Conservation (phyloP, 2,797 vertebrate genomes). For the Trachurus trachurus region DNA sequence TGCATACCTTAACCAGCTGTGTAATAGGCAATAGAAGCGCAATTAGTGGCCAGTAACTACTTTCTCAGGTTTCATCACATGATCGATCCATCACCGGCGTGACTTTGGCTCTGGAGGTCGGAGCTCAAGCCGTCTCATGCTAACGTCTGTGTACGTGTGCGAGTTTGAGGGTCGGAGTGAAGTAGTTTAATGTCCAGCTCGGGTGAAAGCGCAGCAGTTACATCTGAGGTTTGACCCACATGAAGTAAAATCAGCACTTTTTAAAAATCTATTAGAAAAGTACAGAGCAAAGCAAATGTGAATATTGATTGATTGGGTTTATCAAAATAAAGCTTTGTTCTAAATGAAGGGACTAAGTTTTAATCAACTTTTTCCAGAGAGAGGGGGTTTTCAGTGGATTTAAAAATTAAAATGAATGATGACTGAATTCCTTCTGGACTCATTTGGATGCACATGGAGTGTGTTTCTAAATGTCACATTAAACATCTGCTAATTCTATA, state of each 20-base stretch:
- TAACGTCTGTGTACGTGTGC: conserved; percentile 1
- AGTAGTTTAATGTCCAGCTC: not conserved
- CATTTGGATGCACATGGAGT: too few relatives aligned
- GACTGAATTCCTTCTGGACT: too few relatives aligned
- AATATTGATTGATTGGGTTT: conserved; percentile 13
- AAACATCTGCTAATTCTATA: too few relatives aligned
- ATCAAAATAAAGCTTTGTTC: not conserved
- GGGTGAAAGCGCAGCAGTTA: not conserved
- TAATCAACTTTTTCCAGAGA: not conserved
- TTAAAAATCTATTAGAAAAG: not conserved
- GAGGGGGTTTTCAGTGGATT: too few relatives aligned
- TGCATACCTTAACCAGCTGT: conserved; percentile 79
- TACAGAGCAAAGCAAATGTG: not conserved
- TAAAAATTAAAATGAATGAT: too few relatives aligned
- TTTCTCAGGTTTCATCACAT: conserved; percentile 70
- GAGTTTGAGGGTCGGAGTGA: not conserved
- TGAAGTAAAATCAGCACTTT: not conserved
- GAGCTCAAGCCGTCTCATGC: not conserved
- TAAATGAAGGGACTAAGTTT: not conserved
- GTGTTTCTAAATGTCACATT: too few relatives aligned
- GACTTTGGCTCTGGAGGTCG: conserved; percentile 55
- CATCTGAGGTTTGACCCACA: conserved; percentile 1
- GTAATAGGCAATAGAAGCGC: conserved; percentile 71
- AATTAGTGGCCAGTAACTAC: conserved; percentile 70
- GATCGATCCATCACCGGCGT: conserved; percentile 62